Conservation (phyloP, 2,888 invertebrate species). For the Dimorphilus gyrociliatus region DNA sequence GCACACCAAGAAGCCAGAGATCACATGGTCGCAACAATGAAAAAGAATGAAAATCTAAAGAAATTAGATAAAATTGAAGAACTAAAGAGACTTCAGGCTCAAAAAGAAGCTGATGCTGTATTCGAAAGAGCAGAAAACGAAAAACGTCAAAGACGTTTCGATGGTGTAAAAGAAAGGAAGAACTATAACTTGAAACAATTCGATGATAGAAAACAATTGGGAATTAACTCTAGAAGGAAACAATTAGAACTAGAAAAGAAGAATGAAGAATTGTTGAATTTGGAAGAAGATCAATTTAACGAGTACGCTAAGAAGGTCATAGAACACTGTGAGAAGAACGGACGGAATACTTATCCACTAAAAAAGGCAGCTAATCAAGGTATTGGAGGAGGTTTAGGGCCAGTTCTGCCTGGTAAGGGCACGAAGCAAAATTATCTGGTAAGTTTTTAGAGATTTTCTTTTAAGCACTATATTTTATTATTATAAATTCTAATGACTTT, state of each 20-base stretch:
- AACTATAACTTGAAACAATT: constrained; percentile 21
- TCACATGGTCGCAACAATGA: constrained; percentile 11
- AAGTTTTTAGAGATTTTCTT: no score
- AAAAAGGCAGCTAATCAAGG: constrained; percentile 26
- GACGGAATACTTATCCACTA: constrained; percentile 33
- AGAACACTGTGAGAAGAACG: constrained; percentile 31
- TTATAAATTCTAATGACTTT: no score
- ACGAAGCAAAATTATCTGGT: constrained; percentile 35
- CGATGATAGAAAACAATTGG: constrained; percentile 11
- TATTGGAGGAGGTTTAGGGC: constrained; percentile 30
- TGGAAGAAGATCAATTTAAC: constrained; percentile 32
- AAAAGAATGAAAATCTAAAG: neutral
- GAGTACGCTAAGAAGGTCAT: constrained; percentile 21
- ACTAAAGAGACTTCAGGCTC: constrained; percentile 23
- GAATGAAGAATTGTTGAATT: constrained; percentile 23
- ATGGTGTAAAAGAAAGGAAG: constrained; percentile 17
- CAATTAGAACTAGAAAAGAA: constrained; percentile 21
- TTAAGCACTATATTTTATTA: no score
- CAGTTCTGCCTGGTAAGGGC: constrained; percentile 28
- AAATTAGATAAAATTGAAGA: constrained; percentile 18
- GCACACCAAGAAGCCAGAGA: constrained; percentile 20
- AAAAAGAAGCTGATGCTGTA: constrained; percentile 29
- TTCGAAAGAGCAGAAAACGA: constrained; percentile 30
- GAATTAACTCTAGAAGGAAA: constrained; percentile 11
- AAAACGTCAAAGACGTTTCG: constrained; percentile 17